A percentile compares a stretch with the other conserved stretches of the same genome.
phyloP scores from a whole-genome alignment of 2,113 vertebrate genomes.

The Lasiurus cinereus region DNA sequence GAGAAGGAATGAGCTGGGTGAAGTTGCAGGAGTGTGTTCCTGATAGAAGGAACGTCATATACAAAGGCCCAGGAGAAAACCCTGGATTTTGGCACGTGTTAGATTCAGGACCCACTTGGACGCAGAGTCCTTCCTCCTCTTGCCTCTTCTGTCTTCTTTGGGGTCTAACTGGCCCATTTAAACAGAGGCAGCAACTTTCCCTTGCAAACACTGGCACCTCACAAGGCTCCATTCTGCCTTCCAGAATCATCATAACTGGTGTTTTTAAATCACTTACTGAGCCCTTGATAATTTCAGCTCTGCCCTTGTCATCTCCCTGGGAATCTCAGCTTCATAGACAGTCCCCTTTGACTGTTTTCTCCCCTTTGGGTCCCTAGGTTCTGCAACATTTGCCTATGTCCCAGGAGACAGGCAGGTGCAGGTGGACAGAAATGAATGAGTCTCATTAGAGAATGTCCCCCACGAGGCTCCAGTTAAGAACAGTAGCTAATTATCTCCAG shows the following conservation, averaged over 20 bases:
- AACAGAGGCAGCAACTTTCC: neutral
- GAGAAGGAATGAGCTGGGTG: neutral
- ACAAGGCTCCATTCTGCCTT: neutral
- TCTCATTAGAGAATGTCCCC: slow-evolving; percentile 45
- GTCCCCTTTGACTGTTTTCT: neutral
- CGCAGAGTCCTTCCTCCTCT: neutral
- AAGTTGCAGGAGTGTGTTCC: neutral
- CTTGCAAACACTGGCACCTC: neutral
- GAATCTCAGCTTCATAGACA: neutral
- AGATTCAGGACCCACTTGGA: neutral
- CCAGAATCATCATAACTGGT: neutral
- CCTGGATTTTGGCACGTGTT: neutral
- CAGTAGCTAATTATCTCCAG: neutral
- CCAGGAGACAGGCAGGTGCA: slow-evolving; percentile 10
- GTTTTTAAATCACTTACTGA: neutral
- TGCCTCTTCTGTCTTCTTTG: neutral
- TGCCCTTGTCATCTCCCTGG: neutral
- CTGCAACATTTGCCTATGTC: neutral
- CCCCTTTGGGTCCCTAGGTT: neutral
- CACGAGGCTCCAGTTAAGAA: neutral
- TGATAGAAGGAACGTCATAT: neutral
- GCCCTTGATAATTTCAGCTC: neutral
- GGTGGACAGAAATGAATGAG: neutral
- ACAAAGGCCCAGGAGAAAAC: neutral
- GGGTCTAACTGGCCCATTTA: neutral